Evolutionary conservation across 2,113 vertebrate genomes (phyloP).

Genomic region (Sialia sialis): DNA sequence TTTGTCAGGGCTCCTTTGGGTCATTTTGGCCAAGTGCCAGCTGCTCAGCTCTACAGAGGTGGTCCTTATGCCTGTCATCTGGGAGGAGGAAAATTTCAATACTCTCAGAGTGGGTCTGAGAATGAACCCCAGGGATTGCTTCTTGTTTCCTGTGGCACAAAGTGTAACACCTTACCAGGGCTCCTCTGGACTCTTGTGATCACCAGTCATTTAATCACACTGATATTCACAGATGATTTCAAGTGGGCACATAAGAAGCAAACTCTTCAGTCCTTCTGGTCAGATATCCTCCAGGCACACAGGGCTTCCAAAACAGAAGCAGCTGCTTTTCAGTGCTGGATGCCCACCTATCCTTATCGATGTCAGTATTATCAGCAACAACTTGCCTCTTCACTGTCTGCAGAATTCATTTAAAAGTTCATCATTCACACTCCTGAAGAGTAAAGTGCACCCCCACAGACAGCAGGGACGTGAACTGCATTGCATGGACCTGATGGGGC

Average conservation of each 20-base stretch:
- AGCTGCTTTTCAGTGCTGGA: not conserved
- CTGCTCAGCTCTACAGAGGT: not conserved
- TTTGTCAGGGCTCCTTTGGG: not conserved
- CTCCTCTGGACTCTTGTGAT: not conserved
- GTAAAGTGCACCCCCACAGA: not conserved
- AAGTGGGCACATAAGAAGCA: not conserved
- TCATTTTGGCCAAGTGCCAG: not conserved
- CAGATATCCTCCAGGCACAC: not conserved
- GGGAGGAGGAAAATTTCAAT: not conserved
- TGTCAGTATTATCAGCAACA: not conserved
- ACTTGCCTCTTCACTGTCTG: not conserved
- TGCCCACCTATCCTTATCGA: not conserved
- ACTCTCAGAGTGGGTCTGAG: not conserved
- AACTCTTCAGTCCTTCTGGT: not conserved
- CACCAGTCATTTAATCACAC: not conserved
- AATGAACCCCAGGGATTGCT: not conserved
- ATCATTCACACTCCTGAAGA: not conserved
- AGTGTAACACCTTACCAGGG: not conserved
- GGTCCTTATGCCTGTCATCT: not conserved
- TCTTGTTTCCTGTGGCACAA: not conserved
- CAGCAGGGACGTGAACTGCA: not conserved
- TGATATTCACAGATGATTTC: accelerated
- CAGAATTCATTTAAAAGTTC: not conserved
- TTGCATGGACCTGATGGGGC: accelerated
- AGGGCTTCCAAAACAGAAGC: not conserved